Base-by-base conservation (phyloP, 2,797 vertebrate species). In the Cossypha polioptera region DNA sequence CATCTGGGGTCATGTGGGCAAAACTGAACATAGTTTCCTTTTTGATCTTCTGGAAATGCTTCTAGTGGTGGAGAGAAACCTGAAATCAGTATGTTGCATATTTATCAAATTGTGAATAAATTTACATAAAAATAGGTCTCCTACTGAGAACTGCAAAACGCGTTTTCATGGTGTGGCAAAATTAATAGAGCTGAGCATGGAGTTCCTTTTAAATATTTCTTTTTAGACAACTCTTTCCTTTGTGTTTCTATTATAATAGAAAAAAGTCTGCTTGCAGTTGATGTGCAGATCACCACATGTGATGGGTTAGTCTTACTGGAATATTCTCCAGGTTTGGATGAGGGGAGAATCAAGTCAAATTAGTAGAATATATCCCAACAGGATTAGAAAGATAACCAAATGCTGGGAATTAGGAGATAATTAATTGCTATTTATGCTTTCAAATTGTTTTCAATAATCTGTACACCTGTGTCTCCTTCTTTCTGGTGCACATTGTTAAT, bases 211-310 rank as follows among this genome's bases (percentile, higher is more conserved):
- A 88, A 62, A 17, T 86, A 47, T 45, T 86, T 81, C 9, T 42
- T 26, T 66, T 73, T 36, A 67, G 22, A 28, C 21, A 63, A 16
- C 5, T 4, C 2, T 71, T 92, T 33, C 15, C 15, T 74, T 50
- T 50, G 5, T 80, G 12, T 11, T 79, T 66, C 67, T 86, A 8
- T 75, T 76, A 6, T 10, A 54, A 33, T 9, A 58, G 21, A 58
- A 78, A 38, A 80, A 67, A 13, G 11, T 74, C 4, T 61, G 7
- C 16, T 69, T 86, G 51, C 21, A 25, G 7, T 31, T 61, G 13
- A 21, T 0, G 0, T 73, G 18, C 16, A n/a, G 31, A 59, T 88
- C 17, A 9, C 55, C 33, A 7, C 25, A 21, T 69, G 5, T 0
- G 0, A 14, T 63, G 15, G 11, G 25, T 87, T 79, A 29, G 59